phyloP scores from a whole-genome alignment of 1,140 invertebrate genomes.

The Lysiphlebus fabarum region DNA sequence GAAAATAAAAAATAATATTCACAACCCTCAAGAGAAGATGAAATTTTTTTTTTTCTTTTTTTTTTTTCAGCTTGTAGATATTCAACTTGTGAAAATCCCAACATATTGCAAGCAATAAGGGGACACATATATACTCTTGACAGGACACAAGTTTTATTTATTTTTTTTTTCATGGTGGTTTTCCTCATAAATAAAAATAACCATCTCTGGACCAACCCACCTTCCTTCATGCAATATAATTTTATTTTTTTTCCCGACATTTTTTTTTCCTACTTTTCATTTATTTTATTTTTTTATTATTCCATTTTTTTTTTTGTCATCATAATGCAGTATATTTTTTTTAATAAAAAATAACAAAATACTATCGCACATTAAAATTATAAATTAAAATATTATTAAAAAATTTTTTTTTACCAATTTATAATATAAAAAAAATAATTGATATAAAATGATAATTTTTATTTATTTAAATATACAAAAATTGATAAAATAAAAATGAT shows the following conservation, averaged over 20 bases:
- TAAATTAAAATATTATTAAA: too few relatives aligned
- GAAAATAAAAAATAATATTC: too few relatives aligned
- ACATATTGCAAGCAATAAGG: constrained; percentile 35
- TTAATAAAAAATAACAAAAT: too few relatives aligned
- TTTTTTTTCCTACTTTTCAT: not conserved
- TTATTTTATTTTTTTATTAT: not conserved
- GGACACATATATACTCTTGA: constrained; percentile 24
- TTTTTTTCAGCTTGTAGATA: constrained; percentile 33
- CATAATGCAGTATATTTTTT: too few relatives aligned
- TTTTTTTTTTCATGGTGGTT: constrained; percentile 53
- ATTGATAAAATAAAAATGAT: too few relatives aligned
- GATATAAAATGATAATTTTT: too few relatives aligned
- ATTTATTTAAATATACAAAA: too few relatives aligned
- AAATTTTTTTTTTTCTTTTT: too few relatives aligned
- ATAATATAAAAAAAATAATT: too few relatives aligned
- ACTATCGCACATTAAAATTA: too few relatives aligned
- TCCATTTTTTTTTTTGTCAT: not conserved
- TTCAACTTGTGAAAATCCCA: constrained; percentile 54
- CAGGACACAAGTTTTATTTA: constrained; percentile 31
- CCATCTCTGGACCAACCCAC: constrained; percentile 40
- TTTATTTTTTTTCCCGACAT: constrained; percentile 6
- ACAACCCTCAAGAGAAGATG: constrained; percentile 6
- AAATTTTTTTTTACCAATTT: too few relatives aligned
- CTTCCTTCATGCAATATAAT: constrained; percentile 1
- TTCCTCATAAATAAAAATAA: constrained; percentile 58